A percentile compares a stretch with the other conserved stretches of the same genome.
phyloP scores from a whole-genome alignment of 2,797 vertebrate genomes.

The Oreonectes daqikongensis region DNA sequence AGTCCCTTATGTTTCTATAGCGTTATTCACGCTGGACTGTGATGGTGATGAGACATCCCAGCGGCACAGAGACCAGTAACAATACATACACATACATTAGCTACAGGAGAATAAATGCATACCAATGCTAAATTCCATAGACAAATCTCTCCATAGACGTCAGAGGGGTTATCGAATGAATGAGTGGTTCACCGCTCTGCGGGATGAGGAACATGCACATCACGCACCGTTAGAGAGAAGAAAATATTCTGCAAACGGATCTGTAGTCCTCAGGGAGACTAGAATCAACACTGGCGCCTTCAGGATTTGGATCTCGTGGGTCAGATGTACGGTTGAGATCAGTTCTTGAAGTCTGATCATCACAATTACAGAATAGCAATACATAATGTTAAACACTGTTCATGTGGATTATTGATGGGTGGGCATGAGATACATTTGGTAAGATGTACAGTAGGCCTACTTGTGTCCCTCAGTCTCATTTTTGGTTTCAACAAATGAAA shows the following conservation, averaged over 20 bases:
- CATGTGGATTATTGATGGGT: neutral
- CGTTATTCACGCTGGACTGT: conserved; percentile 25
- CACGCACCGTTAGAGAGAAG: conserved; percentile 38
- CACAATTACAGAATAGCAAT: conserved; percentile 11
- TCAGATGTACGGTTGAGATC: conserved; percentile 47
- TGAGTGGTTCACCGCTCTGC: conserved; percentile 7
- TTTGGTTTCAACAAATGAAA: neutral
- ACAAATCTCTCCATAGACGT: conserved; percentile 5
- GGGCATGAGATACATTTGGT: neutral
- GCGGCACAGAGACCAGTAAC: neutral
- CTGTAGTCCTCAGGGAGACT: conserved; percentile 68
- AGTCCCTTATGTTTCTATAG: conserved; percentile 52
- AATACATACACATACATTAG: neutral
- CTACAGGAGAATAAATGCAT: neutral
- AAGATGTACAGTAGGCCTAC: neutral
- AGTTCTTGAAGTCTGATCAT: conserved; percentile 34
- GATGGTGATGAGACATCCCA: conserved; percentile 25
- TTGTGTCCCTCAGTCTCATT: too few species aligned
- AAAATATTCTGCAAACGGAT: conserved; percentile 75
- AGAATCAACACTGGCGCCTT: conserved; percentile 78
- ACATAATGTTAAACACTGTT: conserved; percentile 3
- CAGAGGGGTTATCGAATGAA: conserved; percentile 26
- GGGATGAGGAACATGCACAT: conserved; percentile 12
- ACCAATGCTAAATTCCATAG: neutral
- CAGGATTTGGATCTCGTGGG: conserved; percentile 72